Conservation (phyloP, 2,888 invertebrate genomes). For the Troides oblongomaculatus region DNA sequence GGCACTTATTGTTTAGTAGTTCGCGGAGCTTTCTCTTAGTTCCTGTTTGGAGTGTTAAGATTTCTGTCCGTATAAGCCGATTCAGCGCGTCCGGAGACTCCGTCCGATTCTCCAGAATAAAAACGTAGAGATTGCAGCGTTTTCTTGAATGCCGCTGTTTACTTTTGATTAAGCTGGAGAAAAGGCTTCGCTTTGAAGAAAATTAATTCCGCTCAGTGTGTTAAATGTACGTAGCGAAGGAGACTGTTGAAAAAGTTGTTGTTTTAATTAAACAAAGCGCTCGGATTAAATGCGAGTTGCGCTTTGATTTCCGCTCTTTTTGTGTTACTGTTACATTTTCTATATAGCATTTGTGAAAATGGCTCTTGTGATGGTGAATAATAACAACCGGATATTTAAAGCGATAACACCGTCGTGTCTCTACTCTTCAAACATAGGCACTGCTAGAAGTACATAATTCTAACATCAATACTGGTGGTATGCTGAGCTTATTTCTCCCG, state of each 20-base stretch:
- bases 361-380: neutral
- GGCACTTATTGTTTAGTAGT: no score
- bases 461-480: no score
- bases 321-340: neutral
- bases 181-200: slow-evolving; percentile 5
- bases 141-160: slow-evolving; percentile 17
- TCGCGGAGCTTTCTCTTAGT: neutral
- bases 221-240: neutral
- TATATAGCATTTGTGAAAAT: neutral
- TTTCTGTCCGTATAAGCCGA: slow-evolving; percentile 20
- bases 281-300: neutral
- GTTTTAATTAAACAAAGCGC: no score
- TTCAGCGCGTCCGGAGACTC: slow-evolving; percentile 2
- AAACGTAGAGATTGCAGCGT: slow-evolving; percentile 12
- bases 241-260: neutral
- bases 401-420: no score
- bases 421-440: no score
- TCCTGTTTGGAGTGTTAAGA: slow-evolving; percentile 9
- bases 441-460: no score
- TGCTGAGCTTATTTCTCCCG: no score
- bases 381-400: neutral
- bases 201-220: slow-evolving; percentile 2
- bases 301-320: neutral
- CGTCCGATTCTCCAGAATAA: slow-evolving; percentile 13
- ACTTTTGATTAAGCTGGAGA: slow-evolving; percentile 15